Conservation (phyloP, 2,888 invertebrate species). For the Leptothorax acervorum region DNA sequence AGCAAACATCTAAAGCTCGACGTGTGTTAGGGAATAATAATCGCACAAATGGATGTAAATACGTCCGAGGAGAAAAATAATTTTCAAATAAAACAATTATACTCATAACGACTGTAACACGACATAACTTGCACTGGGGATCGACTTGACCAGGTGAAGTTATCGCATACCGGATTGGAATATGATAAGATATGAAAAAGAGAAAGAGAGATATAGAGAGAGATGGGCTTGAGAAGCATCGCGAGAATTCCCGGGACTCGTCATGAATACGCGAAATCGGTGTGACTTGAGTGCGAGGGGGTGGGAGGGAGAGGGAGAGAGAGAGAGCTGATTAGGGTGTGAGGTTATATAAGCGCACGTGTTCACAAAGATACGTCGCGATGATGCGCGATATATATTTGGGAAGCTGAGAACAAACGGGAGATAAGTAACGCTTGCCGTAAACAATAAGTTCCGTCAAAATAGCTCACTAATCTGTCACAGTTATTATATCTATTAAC, state of each 20-base stretch:
- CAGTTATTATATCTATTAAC: background rate
- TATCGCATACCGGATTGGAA: slow-evolving; percentile 46
- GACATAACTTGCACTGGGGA: slow-evolving; percentile 61
- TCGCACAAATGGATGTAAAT: slow-evolving; percentile 56
- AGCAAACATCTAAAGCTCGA: slow-evolving; percentile 61
- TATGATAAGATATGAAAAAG: slow-evolving; percentile 69
- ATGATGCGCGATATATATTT: background rate
- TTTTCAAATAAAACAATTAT: slow-evolving; percentile 61
- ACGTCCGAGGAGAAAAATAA: slow-evolving; percentile 66
- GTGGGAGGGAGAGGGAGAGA: no score
- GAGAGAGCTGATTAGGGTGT: slow-evolving; percentile 54
- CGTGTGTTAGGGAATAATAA: slow-evolving; percentile 66
- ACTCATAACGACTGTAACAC: slow-evolving; percentile 64
- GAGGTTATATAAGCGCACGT: slow-evolving; percentile 58
- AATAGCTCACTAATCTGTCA: background rate
- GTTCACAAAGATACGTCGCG: background rate
- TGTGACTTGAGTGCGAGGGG: background rate
- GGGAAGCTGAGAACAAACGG: background rate
- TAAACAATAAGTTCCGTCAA: background rate
- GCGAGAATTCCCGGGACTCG: background rate
- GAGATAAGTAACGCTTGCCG: background rate
- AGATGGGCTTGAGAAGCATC: slow-evolving; percentile 16
- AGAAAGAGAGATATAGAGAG: slow-evolving; percentile 6
- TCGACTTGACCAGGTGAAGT: slow-evolving; percentile 49
- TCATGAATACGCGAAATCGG: background rate